A percentile compares a stretch with the other conserved stretches of the same genome.
Conservation (phyloP, 2,797 vertebrate species). For the Sebastolobus altivelis region DNA sequence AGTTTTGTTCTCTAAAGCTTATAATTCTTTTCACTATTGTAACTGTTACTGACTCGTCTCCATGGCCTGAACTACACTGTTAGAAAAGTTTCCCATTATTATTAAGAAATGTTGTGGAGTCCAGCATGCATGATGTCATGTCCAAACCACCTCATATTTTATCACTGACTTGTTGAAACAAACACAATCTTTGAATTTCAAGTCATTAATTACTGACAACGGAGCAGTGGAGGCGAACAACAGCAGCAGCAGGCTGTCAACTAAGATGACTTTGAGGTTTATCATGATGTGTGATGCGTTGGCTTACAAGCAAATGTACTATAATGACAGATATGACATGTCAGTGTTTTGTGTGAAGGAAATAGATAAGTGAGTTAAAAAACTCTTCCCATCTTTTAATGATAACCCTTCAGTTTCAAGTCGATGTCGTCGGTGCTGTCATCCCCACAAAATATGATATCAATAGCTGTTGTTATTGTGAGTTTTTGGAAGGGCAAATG, state of each 20-base stretch:
- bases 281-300: conserved; percentile 6
- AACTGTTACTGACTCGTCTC: neutral
- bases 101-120: neutral
- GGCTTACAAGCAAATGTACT: conserved; percentile 2
- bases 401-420: conserved; percentile 1
- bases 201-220: conserved; percentile 20
- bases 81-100: neutral
- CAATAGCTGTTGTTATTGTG: neutral
- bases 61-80: neutral
- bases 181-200: neutral
- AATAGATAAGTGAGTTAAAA: neutral
- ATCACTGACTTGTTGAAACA: neutral
- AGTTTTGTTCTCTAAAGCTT: conserved; percentile 16
- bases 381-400: neutral
- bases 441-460: neutral
- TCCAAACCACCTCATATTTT: neutral
- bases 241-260: conserved; percentile 25
- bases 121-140: neutral
- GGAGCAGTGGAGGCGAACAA: neutral
- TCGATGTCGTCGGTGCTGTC: neutral
- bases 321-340: neutral
- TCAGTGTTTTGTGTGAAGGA: neutral
- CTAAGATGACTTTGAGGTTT: conserved; percentile 2
- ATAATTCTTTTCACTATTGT: conserved; percentile 15
- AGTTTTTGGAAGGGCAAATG: conserved; percentile 8